These are phyloP conservation scores for Corythoichthys intestinalis DNA, from an alignment of 2,113 vertebrate genomes.

Conservation along the genomic window DNA sequence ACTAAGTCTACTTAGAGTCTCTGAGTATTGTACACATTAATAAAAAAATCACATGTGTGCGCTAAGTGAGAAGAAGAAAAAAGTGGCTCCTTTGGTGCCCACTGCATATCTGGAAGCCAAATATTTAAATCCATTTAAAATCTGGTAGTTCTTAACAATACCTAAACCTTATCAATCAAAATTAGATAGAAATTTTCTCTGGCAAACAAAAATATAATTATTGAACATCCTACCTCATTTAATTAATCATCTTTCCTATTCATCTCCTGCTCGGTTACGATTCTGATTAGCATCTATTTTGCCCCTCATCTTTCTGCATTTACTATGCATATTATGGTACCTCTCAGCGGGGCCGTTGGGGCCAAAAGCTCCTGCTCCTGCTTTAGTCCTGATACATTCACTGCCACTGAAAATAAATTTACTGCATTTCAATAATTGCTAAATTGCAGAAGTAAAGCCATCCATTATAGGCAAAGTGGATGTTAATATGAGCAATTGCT, in stretches of 20 bases:
- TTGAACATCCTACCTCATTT: not conserved
- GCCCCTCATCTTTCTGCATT: not conserved
- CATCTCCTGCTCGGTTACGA: not conserved
- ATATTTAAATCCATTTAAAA: too few species aligned
- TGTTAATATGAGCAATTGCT: not conserved
- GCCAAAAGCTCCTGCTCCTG: not conserved
- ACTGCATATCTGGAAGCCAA: too few species aligned
- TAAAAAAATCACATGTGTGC: too few species aligned
- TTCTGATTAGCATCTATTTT: not conserved
- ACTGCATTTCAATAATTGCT: not conserved
- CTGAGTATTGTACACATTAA: not conserved
- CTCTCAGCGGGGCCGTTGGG: not conserved
- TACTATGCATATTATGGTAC: not conserved
- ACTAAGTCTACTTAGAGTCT: not conserved
- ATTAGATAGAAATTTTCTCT: too few species aligned
- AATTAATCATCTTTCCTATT: not conserved
- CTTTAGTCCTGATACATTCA: not conserved
- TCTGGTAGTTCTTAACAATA: too few species aligned
- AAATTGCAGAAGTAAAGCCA: not conserved
- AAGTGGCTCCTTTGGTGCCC: too few species aligned
- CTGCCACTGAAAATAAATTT: not conserved
- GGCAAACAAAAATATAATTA: not conserved
- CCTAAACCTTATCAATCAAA: too few species aligned
- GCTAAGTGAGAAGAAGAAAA: too few species aligned
- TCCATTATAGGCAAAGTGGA: not conserved